Evolutionary conservation across 2,888 invertebrate genomes (phyloP).

Genomic region (Alcis repandata): DNA sequence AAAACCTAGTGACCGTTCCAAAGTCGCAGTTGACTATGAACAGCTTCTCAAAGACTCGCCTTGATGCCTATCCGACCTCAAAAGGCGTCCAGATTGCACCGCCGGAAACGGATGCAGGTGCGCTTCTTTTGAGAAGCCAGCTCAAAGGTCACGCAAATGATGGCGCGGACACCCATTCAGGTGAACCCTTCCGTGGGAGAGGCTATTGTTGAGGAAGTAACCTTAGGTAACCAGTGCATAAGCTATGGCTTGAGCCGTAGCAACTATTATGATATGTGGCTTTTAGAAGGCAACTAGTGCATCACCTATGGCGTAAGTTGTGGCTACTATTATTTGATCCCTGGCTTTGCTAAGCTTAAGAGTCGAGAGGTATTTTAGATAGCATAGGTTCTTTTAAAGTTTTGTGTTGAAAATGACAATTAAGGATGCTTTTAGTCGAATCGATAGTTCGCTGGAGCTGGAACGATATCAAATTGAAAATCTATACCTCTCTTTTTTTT

Average conservation of each 20-base stretch:
- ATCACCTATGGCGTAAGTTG: neutral
- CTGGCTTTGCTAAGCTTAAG: neutral
- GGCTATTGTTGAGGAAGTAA: constrained; percentile 6
- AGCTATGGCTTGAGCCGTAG: neutral
- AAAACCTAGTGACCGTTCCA: neutral
- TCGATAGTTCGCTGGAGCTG: neutral
- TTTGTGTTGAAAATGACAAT: neutral
- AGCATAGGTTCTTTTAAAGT: neutral
- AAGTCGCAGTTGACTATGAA: neutral
- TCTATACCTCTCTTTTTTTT: neutral
- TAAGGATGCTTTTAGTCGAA: constrained; percentile 1
- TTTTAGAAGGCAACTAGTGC: too few species aligned
- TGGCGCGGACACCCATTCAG: constrained; percentile 14
- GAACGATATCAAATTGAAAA: neutral
- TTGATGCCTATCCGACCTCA: constrained; percentile 1
- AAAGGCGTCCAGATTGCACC: constrained; percentile 15
- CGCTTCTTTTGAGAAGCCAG: neutral
- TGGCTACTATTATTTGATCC: neutral
- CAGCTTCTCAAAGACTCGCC: neutral
- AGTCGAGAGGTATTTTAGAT: constrained; percentile 1
- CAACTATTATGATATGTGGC: too few species aligned
- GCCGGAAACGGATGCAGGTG: constrained; percentile 24
- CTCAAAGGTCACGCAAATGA: constrained; percentile 15
- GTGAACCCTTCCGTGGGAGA: constrained; percentile 5
- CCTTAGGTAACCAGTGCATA: neutral